Conservation (phyloP, 2,113 vertebrate species). For the Barnardius zonarius region DNA sequence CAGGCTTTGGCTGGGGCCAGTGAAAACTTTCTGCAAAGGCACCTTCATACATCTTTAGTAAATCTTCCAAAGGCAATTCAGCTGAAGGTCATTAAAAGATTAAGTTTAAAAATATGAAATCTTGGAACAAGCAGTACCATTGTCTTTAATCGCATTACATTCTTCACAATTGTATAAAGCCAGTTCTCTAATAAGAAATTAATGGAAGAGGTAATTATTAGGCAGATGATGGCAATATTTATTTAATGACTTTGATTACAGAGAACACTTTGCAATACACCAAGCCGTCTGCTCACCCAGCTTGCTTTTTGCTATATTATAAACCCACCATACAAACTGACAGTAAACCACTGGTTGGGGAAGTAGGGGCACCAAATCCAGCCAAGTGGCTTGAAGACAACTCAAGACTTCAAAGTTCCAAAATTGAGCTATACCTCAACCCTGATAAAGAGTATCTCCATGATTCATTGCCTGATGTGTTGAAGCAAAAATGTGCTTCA, state of each 20-base stretch:
- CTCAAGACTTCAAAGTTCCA: background rate
- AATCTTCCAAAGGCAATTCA: slow-evolving; percentile 86
- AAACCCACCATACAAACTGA: background rate
- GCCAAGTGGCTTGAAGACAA: background rate
- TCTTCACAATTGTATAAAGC: background rate
- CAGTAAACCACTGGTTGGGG: background rate
- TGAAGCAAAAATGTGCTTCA: background rate
- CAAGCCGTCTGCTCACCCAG: background rate
- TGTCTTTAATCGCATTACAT: background rate
- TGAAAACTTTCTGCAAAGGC: slow-evolving; percentile 88
- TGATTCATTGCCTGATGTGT: background rate
- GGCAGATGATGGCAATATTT: background rate
- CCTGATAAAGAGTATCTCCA: background rate
- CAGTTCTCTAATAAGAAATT: background rate
- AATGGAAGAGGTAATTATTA: background rate
- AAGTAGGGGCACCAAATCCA: background rate
- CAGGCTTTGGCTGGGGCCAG: slow-evolving; percentile 83
- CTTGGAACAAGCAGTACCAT: background rate
- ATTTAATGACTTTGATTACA: background rate
- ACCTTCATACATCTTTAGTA: slow-evolving; percentile 91
- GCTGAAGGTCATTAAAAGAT: slow-evolving; percentile 70
- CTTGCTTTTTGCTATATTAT: background rate
- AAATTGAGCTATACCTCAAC: background rate
- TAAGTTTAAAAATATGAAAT: background rate
- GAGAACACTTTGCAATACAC: background rate